Conservation (phyloP, 2,113 vertebrate genomes). For the Peromyscus polionotus region DNA sequence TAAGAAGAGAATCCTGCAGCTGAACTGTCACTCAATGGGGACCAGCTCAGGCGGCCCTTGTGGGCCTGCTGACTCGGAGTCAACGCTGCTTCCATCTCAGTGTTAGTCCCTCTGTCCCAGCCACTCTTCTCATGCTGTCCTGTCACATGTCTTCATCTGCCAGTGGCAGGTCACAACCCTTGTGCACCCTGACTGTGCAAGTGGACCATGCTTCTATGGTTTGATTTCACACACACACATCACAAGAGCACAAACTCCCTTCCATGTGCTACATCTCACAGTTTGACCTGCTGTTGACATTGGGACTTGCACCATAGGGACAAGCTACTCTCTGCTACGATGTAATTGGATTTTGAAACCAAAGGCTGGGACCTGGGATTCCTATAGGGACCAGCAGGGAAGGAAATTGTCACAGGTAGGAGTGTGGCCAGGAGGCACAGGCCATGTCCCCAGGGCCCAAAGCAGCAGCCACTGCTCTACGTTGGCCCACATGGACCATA, state of each 20-base stretch:
- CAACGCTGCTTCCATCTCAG: not conserved
- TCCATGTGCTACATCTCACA: not conserved
- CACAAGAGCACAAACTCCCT: not conserved
- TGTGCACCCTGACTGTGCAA: not conserved
- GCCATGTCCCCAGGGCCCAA: not conserved
- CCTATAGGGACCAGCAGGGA: not conserved
- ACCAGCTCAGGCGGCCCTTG: not conserved
- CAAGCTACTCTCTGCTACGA: not conserved
- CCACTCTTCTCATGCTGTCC: not conserved
- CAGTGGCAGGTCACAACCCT: not conserved
- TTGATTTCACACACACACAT: not conserved
- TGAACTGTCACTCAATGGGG: not conserved
- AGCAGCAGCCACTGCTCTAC: not conserved
- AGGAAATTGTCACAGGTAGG: too few relatives aligned
- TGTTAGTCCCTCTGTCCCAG: not conserved
- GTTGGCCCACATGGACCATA: fast-evolving
- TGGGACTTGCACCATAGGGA: not conserved
- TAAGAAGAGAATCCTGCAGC: not conserved
- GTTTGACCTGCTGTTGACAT: not conserved
- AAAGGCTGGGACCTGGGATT: not conserved
- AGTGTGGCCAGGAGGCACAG: not conserved
- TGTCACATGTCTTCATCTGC: not conserved
- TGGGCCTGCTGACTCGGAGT: not conserved
- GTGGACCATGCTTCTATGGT: not conserved
- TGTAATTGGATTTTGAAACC: not conserved